These are phyloP conservation scores for Phthorimaea operculella DNA, from an alignment of 1,140 invertebrate species.

Conservation along the genomic window DNA sequence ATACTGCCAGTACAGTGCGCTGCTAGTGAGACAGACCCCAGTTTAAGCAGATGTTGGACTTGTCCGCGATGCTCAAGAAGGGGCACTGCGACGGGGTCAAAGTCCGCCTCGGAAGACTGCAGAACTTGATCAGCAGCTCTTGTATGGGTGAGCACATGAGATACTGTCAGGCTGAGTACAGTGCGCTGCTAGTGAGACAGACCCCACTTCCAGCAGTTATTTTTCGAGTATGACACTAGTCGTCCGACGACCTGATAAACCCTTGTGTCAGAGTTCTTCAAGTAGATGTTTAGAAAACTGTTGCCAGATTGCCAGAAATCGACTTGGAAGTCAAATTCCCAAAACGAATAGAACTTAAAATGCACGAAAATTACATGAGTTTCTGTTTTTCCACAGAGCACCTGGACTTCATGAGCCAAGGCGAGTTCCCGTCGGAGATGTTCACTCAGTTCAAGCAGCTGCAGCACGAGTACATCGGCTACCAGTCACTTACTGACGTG, in stretches of 20 bases:
- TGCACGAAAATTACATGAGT: too few species aligned
- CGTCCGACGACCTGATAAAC: too few species aligned
- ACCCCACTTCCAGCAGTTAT: background rate
- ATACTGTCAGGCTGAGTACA: background rate
- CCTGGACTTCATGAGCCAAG: conserved; percentile 92
- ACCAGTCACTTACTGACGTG: conserved; percentile 97
- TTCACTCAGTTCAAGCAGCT: conserved; percentile 87
- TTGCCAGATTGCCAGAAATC: too few species aligned
- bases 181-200: too few species aligned
- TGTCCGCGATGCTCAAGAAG: conserved; percentile 97
- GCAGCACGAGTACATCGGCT: conserved; percentile 93
- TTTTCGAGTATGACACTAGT: too few species aligned
- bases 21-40: conserved; percentile 98
- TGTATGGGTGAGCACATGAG: conserved; percentile 79
- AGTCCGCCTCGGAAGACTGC: conserved; percentile 92
- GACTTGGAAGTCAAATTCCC: too few species aligned
- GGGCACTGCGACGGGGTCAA: conserved; percentile 95
- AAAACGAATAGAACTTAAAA: too few species aligned
- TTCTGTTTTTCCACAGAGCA: conserved; percentile 76
- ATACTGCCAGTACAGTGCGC: too few species aligned
- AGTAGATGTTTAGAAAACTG: too few species aligned
- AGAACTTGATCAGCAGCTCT: conserved; percentile 95
- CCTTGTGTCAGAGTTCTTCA: too few species aligned
- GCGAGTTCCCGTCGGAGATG: conserved; percentile 76
- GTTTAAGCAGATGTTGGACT: conserved; percentile 96